These are phyloP conservation scores for Corticium candelabrum DNA, from an alignment of 37 sponge, comb jelly and placozoan species.

Conservation along the genomic window DNA sequence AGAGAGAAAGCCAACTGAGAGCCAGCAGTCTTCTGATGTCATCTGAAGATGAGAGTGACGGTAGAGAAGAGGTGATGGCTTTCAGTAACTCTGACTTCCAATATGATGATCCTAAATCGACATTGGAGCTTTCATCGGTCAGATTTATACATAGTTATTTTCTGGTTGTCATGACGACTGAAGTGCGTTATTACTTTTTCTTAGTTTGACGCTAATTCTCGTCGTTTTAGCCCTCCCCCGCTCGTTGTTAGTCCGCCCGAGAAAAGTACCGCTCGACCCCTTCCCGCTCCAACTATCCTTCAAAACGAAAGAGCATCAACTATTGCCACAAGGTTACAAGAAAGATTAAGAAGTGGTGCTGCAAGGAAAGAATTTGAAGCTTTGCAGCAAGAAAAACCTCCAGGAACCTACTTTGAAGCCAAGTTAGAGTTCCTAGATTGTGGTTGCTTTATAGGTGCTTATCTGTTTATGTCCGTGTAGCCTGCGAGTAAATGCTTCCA, in stretches of 20 bases:
- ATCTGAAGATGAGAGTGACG: too few species aligned
- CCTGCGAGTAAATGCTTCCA: conserved; percentile 24
- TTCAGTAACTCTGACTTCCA: too few species aligned
- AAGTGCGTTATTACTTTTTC: too few species aligned
- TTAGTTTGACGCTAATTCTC: too few species aligned
- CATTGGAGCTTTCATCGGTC: too few species aligned
- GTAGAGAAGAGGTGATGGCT: too few species aligned
- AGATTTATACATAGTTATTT: too few species aligned
- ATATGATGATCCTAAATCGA: too few species aligned
- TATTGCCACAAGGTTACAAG: conserved; percentile 2
- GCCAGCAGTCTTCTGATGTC: too few species aligned
- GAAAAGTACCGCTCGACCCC: background rate
- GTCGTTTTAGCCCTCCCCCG: background rate
- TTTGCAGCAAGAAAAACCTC: background rate
- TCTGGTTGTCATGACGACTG: too few species aligned
- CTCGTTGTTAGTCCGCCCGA: background rate
- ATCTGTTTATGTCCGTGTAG: conserved; percentile 9
- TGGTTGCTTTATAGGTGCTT: background rate
- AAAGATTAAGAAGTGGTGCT: conserved; percentile 6
- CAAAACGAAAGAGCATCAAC: background rate
- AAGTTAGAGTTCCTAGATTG: conserved; percentile 6
- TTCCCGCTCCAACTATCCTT: background rate
- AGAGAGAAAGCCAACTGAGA: background rate
- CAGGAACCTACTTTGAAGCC: background rate
- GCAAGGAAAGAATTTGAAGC: conserved; percentile 11